These are phyloP conservation scores for Microcebus tavaratra DNA, from an alignment of 2,113 vertebrate species.

Conservation along the genomic window DNA sequence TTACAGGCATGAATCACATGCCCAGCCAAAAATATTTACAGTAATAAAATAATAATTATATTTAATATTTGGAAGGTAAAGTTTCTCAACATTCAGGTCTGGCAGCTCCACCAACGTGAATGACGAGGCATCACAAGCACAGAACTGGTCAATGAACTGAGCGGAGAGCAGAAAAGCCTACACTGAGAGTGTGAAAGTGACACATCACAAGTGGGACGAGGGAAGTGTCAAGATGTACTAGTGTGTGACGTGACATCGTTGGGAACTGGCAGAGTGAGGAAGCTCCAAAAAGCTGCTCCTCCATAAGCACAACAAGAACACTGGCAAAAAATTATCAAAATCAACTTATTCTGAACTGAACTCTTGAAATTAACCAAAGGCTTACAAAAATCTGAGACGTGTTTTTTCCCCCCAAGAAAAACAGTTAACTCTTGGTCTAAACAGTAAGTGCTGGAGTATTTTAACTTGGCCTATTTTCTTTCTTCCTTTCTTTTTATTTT, in stretches of 20 bases:
- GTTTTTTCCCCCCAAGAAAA: not conserved
- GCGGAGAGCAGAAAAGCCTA: not conserved
- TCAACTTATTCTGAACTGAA: not conserved
- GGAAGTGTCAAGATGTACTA: not conserved
- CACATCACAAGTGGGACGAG: not conserved
- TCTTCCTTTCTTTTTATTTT: too few species aligned
- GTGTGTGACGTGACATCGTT: fast-evolving
- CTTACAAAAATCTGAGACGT: not conserved
- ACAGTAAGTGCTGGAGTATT: not conserved
- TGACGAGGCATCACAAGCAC: not conserved
- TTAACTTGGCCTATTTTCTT: not conserved
- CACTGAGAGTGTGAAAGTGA: not conserved
- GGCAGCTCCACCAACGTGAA: not conserved
- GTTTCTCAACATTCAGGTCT: conserved; percentile 11
- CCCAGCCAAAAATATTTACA: not conserved
- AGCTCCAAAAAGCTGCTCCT: not conserved
- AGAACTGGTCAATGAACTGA: not conserved
- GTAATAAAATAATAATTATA: too few species aligned
- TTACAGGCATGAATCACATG: too few species aligned
- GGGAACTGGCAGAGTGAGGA: not conserved
- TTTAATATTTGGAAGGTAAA: not conserved
- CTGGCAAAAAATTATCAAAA: not conserved
- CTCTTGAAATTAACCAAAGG: not conserved
- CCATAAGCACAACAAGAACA: not conserved
- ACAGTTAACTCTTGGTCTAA: not conserved